These are phyloP conservation scores for Apogon hyalosoma DNA, from an alignment of 2,797 vertebrate genomes.

Conservation along the genomic window DNA sequence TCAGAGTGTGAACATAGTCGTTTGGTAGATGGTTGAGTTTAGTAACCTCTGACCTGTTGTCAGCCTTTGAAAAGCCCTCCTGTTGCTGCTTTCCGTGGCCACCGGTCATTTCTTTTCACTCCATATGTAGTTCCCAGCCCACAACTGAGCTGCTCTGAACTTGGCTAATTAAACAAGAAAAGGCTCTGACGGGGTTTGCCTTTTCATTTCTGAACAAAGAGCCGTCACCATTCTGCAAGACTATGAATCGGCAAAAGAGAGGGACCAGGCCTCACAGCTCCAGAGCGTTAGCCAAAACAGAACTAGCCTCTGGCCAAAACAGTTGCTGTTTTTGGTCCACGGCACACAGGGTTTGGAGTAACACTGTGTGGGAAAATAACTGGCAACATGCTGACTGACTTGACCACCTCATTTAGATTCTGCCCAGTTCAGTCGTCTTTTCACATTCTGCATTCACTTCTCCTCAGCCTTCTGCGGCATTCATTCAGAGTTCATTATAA, in stretches of 20 bases:
- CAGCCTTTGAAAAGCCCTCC: conserved; percentile 61
- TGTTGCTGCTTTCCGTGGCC: conserved; percentile 54
- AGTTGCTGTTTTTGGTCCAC: conserved; percentile 67
- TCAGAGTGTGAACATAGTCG: conserved; percentile 37
- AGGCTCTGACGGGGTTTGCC: conserved; percentile 60
- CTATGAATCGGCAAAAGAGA: conserved; percentile 20
- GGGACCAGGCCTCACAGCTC: conserved; percentile 33
- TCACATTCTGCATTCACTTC: conserved; percentile 29
- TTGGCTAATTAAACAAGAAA: conserved; percentile 80
- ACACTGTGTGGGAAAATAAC: conserved; percentile 65
- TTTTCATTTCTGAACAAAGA: conserved; percentile 70
- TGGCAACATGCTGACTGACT: conserved; percentile 48
- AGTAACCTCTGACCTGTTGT: conserved; percentile 71
- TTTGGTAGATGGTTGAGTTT: conserved; percentile 49
- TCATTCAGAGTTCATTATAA: conserved; percentile 20
- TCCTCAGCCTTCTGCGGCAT: neutral
- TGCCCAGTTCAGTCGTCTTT: conserved; percentile 24
- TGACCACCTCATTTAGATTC: conserved; percentile 53
- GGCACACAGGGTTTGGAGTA: conserved; percentile 42
- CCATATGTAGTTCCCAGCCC: conserved; percentile 70
- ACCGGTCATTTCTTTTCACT: conserved; percentile 57
- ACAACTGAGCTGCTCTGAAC: conserved; percentile 69
- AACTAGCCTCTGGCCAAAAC: conserved; percentile 47
- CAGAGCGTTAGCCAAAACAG: conserved; percentile 51
- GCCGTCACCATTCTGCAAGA: conserved; percentile 50